Percentiles rank a stretch among this genome's conserved stretches.
Conservation (phyloP, 2,888 invertebrate species). For the Hirtodrosophila trivittata region DNA sequence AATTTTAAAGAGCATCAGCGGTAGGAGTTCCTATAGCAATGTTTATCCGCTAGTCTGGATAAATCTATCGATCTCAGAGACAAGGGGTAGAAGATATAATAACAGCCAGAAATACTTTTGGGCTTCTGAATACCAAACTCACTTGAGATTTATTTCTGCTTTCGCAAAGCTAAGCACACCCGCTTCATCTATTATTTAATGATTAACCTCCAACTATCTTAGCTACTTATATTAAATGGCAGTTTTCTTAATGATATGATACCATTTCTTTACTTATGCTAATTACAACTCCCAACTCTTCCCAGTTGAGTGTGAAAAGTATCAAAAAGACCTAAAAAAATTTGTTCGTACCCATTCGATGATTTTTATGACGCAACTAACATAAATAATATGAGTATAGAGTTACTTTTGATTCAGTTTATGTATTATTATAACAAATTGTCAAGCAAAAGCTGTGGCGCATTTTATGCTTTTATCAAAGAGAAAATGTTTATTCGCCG, state of each 20-base stretch:
- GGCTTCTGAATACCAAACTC: too few relatives aligned
- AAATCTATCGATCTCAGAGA: too few relatives aligned
- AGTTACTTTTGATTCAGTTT: constrained; percentile 17
- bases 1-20: too few relatives aligned
- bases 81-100: too few relatives aligned
- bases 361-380: constrained; percentile 35
- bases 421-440: constrained; percentile 8
- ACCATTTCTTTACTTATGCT: not conserved
- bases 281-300: too few relatives aligned
- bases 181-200: too few relatives aligned
- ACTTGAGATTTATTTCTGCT: too few relatives aligned
- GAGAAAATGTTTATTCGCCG: constrained; percentile 59
- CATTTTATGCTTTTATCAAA: constrained; percentile 31
- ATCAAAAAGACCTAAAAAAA: not conserved
- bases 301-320: not conserved
- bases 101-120: too few relatives aligned
- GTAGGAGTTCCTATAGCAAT: too few relatives aligned
- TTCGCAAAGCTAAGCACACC: too few relatives aligned
- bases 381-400: not conserved
- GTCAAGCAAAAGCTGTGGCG: constrained; percentile 7
- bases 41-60: too few relatives aligned
- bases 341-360: not conserved
- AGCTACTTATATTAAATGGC: not conserved
- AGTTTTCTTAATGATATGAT: not conserved
- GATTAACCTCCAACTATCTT: too few relatives aligned